These are phyloP conservation scores for Schlechtendalia chinensis DNA, from an alignment of 1,140 invertebrate species.

Conservation along the genomic window DNA sequence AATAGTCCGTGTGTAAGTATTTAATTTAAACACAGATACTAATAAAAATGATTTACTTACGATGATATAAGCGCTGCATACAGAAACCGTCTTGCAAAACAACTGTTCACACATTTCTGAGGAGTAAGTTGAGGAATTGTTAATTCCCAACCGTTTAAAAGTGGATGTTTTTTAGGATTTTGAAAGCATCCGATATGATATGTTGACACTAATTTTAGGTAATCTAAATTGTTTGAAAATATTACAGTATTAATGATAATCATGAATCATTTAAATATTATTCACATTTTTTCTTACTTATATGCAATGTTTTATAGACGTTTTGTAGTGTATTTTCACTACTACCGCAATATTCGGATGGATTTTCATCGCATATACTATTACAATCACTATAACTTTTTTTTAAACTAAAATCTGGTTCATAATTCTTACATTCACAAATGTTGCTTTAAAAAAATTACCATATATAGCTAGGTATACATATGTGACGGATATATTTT, in stretches of 20 bases:
- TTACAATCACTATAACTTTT: no score
- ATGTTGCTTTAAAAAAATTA: no score
- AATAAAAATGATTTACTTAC: neutral
- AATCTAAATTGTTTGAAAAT: neutral
- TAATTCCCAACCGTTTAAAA: neutral
- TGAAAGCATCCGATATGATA: neutral
- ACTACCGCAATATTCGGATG: slow-evolving; percentile 47
- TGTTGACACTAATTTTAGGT: neutral
- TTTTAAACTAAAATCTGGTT: no score
- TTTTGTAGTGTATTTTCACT: slow-evolving; percentile 25
- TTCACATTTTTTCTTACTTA: neutral
- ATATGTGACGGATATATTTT: no score
- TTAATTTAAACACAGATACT: neutral
- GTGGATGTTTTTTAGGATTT: neutral
- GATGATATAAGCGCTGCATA: neutral
- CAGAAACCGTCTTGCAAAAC: neutral
- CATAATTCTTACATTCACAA: no score
- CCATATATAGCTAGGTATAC: no score
- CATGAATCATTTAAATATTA: no score
- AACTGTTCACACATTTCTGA: neutral
- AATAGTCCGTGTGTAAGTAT: no score
- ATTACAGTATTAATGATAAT: no score
- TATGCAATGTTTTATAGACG: slow-evolving; percentile 51
- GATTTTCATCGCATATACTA: no score
- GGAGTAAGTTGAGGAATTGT: neutral